Evolutionary conservation across 2,113 vertebrate species (phyloP).

Genomic region (Numenius arquata): DNA sequence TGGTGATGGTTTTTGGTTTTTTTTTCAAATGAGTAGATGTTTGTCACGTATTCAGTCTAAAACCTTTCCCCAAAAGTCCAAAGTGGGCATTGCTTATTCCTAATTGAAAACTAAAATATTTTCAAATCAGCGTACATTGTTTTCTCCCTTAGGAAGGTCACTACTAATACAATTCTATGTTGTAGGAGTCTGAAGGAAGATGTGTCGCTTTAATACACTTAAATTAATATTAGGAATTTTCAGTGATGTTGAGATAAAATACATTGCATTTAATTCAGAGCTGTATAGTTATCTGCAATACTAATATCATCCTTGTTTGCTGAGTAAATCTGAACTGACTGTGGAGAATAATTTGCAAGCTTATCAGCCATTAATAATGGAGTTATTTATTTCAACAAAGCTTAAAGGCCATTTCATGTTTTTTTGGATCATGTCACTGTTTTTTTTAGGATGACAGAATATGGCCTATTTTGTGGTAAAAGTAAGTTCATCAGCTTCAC

Average conservation of each 20-base stretch:
- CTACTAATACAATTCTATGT: not conserved
- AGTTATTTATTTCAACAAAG: constrained; percentile 52
- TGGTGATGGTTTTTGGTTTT: not conserved
- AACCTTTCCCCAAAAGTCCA: not conserved
- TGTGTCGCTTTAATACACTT: not conserved
- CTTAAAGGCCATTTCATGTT: constrained; percentile 33
- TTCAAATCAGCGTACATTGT: not conserved
- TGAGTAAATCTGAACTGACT: constrained; percentile 42
- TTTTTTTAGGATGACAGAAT: not conserved
- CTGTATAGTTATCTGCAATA: not conserved
- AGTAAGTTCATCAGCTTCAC: not conserved
- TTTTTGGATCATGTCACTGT: not conserved
- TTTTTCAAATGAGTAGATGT: not conserved
- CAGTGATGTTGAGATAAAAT: not conserved
- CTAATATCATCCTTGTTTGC: not conserved
- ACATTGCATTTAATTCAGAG: constrained; percentile 1
- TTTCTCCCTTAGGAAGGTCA: not conserved
- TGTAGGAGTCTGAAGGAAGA: not conserved
- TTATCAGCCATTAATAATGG: constrained; percentile 59
- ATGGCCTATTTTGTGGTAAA: not conserved
- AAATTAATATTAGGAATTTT: not conserved
- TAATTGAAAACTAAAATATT: not conserved
- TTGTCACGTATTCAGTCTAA: not conserved
- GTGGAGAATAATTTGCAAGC: constrained; percentile 57
- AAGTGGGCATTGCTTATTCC: not conserved